Base-by-base conservation (phyloP, 64 coral and sea anemone genomes). In the Astreopora myriophthalma region DNA sequence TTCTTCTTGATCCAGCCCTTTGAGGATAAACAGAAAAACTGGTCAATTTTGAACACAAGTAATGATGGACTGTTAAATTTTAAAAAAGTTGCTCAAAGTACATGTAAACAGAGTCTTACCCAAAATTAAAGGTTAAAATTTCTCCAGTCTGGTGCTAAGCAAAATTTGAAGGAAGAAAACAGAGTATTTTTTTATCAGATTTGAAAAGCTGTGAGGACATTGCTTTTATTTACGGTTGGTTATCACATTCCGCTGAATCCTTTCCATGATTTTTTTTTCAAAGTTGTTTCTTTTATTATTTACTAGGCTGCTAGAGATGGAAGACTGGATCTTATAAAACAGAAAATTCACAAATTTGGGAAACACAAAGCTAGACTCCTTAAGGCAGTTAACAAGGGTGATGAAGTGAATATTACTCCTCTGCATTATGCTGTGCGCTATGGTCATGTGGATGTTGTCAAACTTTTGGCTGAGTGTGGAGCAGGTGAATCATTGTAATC, bases 351-450 rank as follows among this genome's bases (percentile, higher is more conserved):
- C 19, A 95, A 93, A 80, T 28, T 92, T 60, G 70, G 34, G 20
- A 88, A 44, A 61, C 25, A 90, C 67, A 20, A 71, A 6, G 19
- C 55, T 26, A 87, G 75, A 27, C 64, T 42, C 16, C n/a, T 36
- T 5, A 90, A 80, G 22, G 37, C 29, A 31, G 32, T 98, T 5
- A 99, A 99, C 44, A 86, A 95, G 40, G 48, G 69, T 46, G 97
- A 99, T 85, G 94, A 93, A 30, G 85, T 91, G 23, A 93, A 93
- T 11, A 65, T 75, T 1, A 89, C 97, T 77, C 84, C 97, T 29
- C 24, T 99, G 13, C 97, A 99, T 87, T 99, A 99, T 95, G 97
- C 94, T 36, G 91, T 99, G 13, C 86, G 97, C 19, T 99, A 95
- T 90, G 94, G 94, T 27, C 94, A 99, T 69, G 31, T 91, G 23